Percentiles rank a stretch among this genome's conserved stretches.
Conservation (phyloP, 2,797 vertebrate species). For the Sebastes glaucus region DNA sequence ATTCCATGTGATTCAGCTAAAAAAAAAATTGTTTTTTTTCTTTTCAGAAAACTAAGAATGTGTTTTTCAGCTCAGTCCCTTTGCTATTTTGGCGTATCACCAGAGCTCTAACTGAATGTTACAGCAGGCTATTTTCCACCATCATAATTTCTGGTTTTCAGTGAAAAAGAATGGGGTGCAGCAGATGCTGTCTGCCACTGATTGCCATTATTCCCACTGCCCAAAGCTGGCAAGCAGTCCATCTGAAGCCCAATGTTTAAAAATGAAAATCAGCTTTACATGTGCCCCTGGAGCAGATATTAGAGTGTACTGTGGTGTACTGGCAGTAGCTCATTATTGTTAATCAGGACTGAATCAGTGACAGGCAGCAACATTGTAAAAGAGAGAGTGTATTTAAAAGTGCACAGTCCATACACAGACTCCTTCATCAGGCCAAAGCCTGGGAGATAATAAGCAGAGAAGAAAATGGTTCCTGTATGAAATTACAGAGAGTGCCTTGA, state of each 20-base stretch:
- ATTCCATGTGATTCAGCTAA: neutral
- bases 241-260: neutral
- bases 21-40: neutral
- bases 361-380: constrained; percentile 20
- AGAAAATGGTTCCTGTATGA: constrained; percentile 35
- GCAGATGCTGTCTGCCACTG: neutral
- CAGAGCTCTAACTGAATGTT: constrained; percentile 6
- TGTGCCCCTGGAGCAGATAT: constrained; percentile 19
- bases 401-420: neutral
- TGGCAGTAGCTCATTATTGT: constrained; percentile 32
- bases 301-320: neutral
- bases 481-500: constrained; percentile 54
- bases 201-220: constrained; percentile 24
- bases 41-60: neutral
- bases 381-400: constrained; percentile 2
- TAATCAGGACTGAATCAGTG: constrained; percentile 43
- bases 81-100: neutral
- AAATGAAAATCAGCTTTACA: constrained; percentile 21
- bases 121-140: constrained; percentile 23
- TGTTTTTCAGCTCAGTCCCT: neutral
- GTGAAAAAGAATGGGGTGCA: constrained; percentile 1
- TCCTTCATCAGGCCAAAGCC: constrained; percentile 1
- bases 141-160: constrained; percentile 26
- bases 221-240: neutral
- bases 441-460: constrained; percentile 46